Evolutionary conservation across 2,797 vertebrate species (phyloP).

Genomic region (Sebastolobus altivelis): DNA sequence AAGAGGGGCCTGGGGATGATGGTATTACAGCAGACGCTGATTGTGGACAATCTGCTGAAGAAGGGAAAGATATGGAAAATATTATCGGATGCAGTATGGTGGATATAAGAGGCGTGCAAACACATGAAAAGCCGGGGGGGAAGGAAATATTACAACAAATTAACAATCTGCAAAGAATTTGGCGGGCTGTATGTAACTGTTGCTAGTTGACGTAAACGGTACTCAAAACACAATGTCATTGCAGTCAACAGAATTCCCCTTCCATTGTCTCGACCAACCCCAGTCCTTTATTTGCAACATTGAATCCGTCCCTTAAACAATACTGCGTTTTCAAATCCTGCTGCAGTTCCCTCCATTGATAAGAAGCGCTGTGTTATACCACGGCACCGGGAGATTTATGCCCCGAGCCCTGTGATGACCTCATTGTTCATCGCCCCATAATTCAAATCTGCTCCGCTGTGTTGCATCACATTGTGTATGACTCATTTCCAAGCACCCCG

Average conservation of each 20-base stretch:
- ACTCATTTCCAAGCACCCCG: constrained; percentile 75
- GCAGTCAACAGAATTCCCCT: constrained; percentile 57
- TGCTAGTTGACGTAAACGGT: constrained; percentile 20
- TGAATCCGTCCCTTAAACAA: constrained; percentile 65
- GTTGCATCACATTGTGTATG: constrained; percentile 81
- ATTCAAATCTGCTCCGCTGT: constrained; percentile 81
- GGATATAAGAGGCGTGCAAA: constrained; percentile 43
- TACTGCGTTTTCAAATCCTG: constrained; percentile 48
- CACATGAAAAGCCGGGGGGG: not conserved
- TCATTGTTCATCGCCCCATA: constrained; percentile 84
- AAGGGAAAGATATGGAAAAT: constrained; percentile 78
- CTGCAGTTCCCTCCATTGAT: constrained; percentile 76
- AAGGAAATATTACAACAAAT: constrained; percentile 14
- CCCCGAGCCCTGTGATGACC: constrained; percentile 80
- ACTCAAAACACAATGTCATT: constrained; percentile 30
- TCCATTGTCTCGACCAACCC: constrained; percentile 58
- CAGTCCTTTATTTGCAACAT: constrained; percentile 31
- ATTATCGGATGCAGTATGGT: constrained; percentile 64
- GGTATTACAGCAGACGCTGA: constrained; percentile 78
- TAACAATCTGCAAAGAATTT: constrained; percentile 21
- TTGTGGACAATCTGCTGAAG: constrained; percentile 79
- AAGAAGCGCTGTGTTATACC: constrained; percentile 68
- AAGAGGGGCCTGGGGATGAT: constrained; percentile 80
- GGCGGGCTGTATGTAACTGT: not conserved
- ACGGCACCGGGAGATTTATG: constrained; percentile 70